These are phyloP conservation scores for Clarias magur DNA, from an alignment of 2,113 vertebrate species.

Conservation along the genomic window DNA sequence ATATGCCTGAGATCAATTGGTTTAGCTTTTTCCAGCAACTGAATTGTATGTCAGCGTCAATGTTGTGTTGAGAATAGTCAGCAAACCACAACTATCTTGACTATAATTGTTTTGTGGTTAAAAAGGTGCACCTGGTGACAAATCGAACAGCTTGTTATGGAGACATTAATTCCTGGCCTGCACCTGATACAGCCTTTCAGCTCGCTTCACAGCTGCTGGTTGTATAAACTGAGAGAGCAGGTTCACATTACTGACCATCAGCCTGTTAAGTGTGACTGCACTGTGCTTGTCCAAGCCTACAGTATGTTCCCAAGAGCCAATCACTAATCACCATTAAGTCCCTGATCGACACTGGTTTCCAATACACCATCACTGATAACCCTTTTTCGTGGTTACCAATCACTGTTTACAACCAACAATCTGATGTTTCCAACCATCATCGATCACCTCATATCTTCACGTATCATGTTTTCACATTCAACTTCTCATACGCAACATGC, in stretches of 20 bases:
- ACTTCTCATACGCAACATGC: background rate
- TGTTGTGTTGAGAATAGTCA: background rate
- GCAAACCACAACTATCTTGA: background rate
- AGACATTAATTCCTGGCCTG: background rate
- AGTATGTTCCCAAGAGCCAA: background rate
- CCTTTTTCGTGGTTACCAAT: background rate
- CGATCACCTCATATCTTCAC: background rate
- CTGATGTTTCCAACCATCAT: background rate
- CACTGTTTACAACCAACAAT: background rate
- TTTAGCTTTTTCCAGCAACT: background rate
- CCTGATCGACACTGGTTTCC: background rate
- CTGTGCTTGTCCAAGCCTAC: background rate
- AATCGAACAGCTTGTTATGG: background rate
- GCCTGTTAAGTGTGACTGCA: background rate
- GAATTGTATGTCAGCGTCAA: background rate
- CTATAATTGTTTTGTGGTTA: background rate
- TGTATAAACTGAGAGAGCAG: too few species aligned
- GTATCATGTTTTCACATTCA: background rate
- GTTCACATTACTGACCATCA: too few species aligned
- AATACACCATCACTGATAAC: background rate
- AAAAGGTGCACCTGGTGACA: background rate
- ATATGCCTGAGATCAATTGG: background rate
- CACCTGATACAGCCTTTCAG: background rate
- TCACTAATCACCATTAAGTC: background rate
- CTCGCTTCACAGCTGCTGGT: background rate